These are phyloP conservation scores for Odontocerum albicorne DNA, from an alignment of 2,888 invertebrate genomes.

Conservation along the genomic window DNA sequence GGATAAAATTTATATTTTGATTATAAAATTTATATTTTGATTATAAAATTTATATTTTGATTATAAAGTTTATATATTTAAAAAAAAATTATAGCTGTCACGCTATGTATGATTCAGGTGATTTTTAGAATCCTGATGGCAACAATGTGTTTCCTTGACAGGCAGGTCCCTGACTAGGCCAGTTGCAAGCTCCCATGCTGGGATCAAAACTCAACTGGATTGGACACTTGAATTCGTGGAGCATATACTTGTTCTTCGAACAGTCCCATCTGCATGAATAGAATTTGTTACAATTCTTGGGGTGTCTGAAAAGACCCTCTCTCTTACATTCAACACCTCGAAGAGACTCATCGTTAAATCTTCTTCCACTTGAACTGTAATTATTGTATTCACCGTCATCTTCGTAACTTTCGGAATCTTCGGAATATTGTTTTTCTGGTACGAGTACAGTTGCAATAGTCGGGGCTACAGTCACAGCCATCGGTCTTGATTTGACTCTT, in stretches of 20 bases:
- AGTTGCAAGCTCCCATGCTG: slow-evolving; percentile 76
- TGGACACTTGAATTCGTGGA: slow-evolving; percentile 78
- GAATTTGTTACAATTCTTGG: slow-evolving; percentile 79
- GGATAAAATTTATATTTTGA: no score
- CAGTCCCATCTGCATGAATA: slow-evolving; percentile 82
- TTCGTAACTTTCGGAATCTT: slow-evolving; percentile 41
- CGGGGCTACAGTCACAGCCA: slow-evolving; percentile 25
- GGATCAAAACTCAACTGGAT: slow-evolving; percentile 77
- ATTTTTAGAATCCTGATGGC: slow-evolving; percentile 54
- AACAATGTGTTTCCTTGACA: slow-evolving; percentile 72
- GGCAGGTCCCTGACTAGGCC: slow-evolving; percentile 79
- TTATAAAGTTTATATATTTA: no score
- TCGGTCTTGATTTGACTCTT: slow-evolving; percentile 20
- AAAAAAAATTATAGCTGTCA: no score
- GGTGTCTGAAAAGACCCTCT: slow-evolving; percentile 68
- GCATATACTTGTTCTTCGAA: slow-evolving; percentile 71
- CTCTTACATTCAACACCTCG: slow-evolving; percentile 64
- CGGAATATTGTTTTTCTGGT: slow-evolving; percentile 14
- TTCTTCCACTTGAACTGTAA: slow-evolving; percentile 64
- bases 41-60: no score
- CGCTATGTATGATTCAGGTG: no score
- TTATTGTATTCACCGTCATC: slow-evolving; percentile 53
- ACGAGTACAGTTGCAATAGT: slow-evolving; percentile 28
- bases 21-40: no score
- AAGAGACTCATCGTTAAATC: slow-evolving; percentile 60